A percentile compares a stretch with the other conserved stretches of the same genome.
These are phyloP conservation scores for Cantharis rustica DNA, from an alignment of 2,888 invertebrate species.

Conservation along the genomic window DNA sequence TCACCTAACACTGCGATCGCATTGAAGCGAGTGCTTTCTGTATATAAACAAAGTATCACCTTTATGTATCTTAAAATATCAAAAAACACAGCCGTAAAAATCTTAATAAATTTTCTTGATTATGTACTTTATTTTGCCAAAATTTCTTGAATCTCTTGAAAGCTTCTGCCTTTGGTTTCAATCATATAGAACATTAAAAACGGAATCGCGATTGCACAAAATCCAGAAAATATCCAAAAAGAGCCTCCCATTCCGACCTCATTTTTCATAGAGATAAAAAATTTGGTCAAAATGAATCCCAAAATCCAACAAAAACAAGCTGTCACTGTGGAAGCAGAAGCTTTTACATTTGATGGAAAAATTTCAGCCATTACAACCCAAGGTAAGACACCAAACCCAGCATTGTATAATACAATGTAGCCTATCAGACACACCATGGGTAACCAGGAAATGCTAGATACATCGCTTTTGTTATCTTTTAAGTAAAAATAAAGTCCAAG, in stretches of 20 bases:
- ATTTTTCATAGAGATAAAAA: slow-evolving; percentile 57
- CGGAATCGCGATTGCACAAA: background rate
- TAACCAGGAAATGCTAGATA: slow-evolving; percentile 63
- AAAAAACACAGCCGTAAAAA: no score
- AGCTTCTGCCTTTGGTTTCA: background rate
- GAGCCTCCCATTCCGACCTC: background rate
- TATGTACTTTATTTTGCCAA: background rate
- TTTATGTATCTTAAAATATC: no score
- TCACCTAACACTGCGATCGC: no score
- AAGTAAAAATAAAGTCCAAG: slow-evolving; percentile 64
- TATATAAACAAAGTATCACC: no score
- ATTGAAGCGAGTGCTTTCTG: no score
- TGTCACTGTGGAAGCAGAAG: slow-evolving; percentile 72
- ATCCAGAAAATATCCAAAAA: background rate
- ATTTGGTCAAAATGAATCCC: slow-evolving; percentile 75
- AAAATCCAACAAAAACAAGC: slow-evolving; percentile 75
- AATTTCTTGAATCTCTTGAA: background rate
- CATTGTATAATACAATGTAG: slow-evolving; percentile 73
- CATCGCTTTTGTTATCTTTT: slow-evolving; percentile 62
- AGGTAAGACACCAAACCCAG: slow-evolving; percentile 73
- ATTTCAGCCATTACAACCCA: slow-evolving; percentile 85
- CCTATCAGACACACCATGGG: slow-evolving; percentile 71
- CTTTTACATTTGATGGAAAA: slow-evolving; percentile 77
- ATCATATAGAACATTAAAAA: background rate
- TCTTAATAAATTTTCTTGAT: no score